A percentile compares a stretch with the other conserved stretches of the same genome.
phyloP scores from a whole-genome alignment of 2,888 invertebrate genomes.

The Dugesia japonica region DNA sequence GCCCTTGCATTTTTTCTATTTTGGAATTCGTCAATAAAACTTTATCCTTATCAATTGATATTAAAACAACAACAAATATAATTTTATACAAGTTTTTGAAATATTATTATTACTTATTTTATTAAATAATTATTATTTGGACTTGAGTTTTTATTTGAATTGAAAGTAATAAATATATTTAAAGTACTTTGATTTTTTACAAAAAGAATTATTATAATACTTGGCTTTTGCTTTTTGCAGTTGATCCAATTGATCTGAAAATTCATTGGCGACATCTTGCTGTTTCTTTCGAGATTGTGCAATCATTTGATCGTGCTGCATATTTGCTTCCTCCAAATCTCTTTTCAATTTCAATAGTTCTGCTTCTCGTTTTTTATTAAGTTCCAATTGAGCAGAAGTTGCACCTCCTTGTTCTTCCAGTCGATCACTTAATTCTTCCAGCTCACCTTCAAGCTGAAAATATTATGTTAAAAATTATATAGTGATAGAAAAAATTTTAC shows the following conservation, averaged over 20 bases:
- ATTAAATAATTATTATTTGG: no score
- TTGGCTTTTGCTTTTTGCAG: constrained; percentile 92
- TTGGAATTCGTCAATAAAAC: no score
- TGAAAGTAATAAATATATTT: no score
- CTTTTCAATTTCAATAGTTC: constrained; percentile 89
- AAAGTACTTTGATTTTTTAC: background rate
- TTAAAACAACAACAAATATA: no score
- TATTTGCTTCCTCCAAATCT: constrained; percentile 93
- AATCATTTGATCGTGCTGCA: constrained; percentile 68
- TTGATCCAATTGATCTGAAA: constrained; percentile 98
- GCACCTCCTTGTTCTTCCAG: constrained; percentile 93
- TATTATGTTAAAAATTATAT: no score
- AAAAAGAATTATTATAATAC: background rate
- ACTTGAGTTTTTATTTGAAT: no score
- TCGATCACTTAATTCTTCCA: constrained; percentile 48
- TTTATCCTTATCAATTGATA: no score
- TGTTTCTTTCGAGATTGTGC: constrained; percentile 97
- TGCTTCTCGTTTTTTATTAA: constrained; percentile 85
- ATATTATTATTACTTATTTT: no score
- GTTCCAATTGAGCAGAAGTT: constrained; percentile 63
- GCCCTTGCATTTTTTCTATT: no score
- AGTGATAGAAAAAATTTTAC: no score
- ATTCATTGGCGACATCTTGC: constrained; percentile 94
- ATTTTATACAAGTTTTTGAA: no score
- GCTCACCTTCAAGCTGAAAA: background rate